These are phyloP conservation scores for Neotoxoptera formosana DNA, from an alignment of 1,140 invertebrate genomes.

Conservation along the genomic window DNA sequence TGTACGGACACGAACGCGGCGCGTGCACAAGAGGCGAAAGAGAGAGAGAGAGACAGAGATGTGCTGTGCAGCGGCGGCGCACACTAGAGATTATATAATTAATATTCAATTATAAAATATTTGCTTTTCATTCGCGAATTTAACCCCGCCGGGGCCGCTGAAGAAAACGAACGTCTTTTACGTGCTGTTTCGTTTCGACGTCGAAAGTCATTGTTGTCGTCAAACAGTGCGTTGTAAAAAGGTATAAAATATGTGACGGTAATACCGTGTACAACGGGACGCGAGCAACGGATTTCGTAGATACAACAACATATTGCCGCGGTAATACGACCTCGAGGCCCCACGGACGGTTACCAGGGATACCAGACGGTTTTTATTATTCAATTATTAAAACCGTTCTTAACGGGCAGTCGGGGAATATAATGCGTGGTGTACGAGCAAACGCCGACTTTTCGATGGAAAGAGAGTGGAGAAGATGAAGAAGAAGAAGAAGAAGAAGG, in stretches of 20 bases:
- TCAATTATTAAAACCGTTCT: constrained; percentile 32
- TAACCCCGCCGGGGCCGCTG: background rate
- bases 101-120: background rate
- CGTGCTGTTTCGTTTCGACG: background rate
- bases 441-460: background rate
- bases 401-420: background rate
- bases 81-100: background rate
- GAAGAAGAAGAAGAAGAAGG: background rate
- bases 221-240: background rate
- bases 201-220: background rate
- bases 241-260: background rate
- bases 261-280: background rate
- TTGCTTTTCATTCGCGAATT: background rate
- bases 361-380: constrained; percentile 33
- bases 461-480: background rate
- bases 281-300: background rate
- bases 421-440: background rate
- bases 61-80: background rate
- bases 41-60: background rate
- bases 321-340: background rate
- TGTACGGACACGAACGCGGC: background rate
- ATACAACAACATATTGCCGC: background rate
- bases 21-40: background rate
- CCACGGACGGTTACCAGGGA: constrained; percentile 1
- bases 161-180: no score